phyloP scores from a whole-genome alignment of 2,797 vertebrate species.

The Xenopus petersii region DNA sequence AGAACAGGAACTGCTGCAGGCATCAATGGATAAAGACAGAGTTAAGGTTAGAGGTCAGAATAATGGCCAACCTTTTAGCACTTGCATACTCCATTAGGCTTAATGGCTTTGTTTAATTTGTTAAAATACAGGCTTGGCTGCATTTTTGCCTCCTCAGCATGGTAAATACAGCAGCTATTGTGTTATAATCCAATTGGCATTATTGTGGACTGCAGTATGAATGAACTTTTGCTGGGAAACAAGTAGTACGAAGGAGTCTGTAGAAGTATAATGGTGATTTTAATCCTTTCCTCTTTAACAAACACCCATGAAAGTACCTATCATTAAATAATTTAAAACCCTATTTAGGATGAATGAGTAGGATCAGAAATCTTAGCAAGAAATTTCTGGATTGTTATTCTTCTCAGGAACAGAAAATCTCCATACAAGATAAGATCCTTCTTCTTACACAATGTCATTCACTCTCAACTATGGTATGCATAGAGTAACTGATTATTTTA shows the following conservation, averaged over 20 bases:
- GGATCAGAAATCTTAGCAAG: background rate
- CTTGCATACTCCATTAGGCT: slow-evolving; percentile 61
- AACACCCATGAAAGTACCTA: slow-evolving; percentile 21
- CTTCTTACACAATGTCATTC: background rate
- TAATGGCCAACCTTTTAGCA: slow-evolving; percentile 59
- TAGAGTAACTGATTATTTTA: too few relatives aligned
- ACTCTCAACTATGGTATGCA: too few relatives aligned
- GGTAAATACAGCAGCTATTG: slow-evolving; percentile 55
- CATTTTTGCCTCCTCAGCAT: slow-evolving; percentile 54
- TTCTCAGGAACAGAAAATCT: background rate
- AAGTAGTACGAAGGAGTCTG: slow-evolving; percentile 17
- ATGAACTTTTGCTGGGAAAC: slow-evolving; percentile 48
- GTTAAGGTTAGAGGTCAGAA: slow-evolving; percentile 59
- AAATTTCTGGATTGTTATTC: background rate
- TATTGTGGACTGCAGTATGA: slow-evolving; percentile 52
- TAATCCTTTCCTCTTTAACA: slow-evolving; percentile 4
- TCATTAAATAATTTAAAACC: slow-evolving; percentile 23
- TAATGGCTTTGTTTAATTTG: slow-evolving; percentile 68
- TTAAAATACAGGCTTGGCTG: slow-evolving; percentile 57
- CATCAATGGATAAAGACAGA: slow-evolving; percentile 29
- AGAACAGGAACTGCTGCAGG: slow-evolving; percentile 39
- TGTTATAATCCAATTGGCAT: slow-evolving; percentile 61
- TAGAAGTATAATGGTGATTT: slow-evolving; percentile 13
- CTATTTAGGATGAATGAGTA: slow-evolving; percentile 1
- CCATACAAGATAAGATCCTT: background rate